Percentiles rank a stretch among this genome's conserved stretches.
Evolutionary conservation across 2,113 vertebrate species (phyloP).

Genomic region (Tauraco erythrolophus): DNA sequence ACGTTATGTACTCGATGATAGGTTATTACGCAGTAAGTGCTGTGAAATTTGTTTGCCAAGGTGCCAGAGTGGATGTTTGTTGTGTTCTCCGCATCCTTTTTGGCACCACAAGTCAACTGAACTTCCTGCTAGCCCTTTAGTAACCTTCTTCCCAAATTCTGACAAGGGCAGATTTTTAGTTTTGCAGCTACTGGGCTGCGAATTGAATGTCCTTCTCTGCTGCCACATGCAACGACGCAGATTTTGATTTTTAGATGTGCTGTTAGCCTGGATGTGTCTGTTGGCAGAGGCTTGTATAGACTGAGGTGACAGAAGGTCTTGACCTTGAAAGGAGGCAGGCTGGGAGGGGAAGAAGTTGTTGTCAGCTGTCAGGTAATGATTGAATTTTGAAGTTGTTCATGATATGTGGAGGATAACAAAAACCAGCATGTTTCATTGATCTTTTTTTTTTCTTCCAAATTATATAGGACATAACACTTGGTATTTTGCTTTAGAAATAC

Average conservation of each 20-base stretch:
- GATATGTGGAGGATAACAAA: background rate
- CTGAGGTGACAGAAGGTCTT: background rate
- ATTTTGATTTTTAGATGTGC: too few species aligned
- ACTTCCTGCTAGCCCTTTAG: background rate
- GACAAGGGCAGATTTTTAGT: background rate
- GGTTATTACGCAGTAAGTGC: background rate
- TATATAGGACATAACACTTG: background rate
- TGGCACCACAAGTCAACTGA: background rate
- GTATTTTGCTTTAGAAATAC: background rate
- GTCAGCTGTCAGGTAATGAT: background rate
- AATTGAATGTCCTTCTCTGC: background rate
- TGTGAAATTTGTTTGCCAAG: background rate
- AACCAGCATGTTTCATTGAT: background rate
- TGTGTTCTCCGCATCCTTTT: background rate
- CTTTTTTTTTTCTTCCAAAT: background rate
- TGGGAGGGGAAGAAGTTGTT: background rate
- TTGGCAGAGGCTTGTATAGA: background rate
- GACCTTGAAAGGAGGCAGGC: background rate
- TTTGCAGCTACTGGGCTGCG: background rate
- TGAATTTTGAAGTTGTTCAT: background rate
- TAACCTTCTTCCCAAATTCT: background rate
- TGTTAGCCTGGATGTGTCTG: background rate
- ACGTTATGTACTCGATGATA: slow-evolving; percentile 31
- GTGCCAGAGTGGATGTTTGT: background rate
- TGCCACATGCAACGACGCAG: fast-evolving